A percentile compares a stretch with the other conserved stretches of the same genome.
Evolutionary conservation across 1,140 invertebrate genomes (phyloP).

Genomic region (Caenorhabditis latens): DNA sequence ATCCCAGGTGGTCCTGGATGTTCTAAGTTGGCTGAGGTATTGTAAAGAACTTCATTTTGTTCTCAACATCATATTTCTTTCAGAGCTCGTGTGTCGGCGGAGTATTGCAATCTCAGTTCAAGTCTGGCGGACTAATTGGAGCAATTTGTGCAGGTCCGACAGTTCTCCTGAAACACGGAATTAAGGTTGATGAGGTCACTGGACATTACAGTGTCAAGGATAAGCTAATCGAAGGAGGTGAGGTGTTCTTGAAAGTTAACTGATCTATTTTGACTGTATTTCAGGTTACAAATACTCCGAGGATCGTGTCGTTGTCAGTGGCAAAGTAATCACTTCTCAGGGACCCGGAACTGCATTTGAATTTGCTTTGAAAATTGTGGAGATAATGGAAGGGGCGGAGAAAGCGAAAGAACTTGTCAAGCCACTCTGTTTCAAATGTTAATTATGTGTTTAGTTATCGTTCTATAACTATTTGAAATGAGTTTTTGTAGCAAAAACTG

Average conservation of each 20-base stretch:
- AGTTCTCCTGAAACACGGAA: conserved; percentile 87
- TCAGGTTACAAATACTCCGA: conserved; percentile 79
- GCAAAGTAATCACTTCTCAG: conserved; percentile 90
- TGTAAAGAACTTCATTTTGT: not conserved
- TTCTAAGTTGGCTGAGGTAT: conserved; percentile 83
- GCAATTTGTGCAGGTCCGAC: conserved; percentile 93
- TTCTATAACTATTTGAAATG: too few relatives aligned
- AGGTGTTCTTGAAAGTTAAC: conserved; percentile 52
- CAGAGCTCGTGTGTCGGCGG: conserved; percentile 84
- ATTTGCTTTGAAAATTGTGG: conserved; percentile 89
- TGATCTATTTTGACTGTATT: not conserved
- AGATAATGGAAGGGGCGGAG: conserved; percentile 85
- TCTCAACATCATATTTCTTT: conserved; percentile 59
- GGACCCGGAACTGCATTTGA: conserved; percentile 93
- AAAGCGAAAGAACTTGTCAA: conserved; percentile 84
- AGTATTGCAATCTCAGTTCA: conserved; percentile 87
- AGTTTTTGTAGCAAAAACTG: too few relatives aligned
- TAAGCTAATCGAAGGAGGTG: conserved; percentile 82
- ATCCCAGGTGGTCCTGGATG: conserved; percentile 92
- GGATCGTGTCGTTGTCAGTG: conserved; percentile 80
- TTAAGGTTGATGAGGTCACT: conserved; percentile 86
- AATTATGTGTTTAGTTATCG: too few relatives aligned
- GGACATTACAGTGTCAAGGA: conserved; percentile 89
- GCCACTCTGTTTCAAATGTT: conserved; percentile 81
- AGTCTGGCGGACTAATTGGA: conserved; percentile 84